Conservation (phyloP, 2,888 invertebrate species). For the Argyra leucocephala region DNA sequence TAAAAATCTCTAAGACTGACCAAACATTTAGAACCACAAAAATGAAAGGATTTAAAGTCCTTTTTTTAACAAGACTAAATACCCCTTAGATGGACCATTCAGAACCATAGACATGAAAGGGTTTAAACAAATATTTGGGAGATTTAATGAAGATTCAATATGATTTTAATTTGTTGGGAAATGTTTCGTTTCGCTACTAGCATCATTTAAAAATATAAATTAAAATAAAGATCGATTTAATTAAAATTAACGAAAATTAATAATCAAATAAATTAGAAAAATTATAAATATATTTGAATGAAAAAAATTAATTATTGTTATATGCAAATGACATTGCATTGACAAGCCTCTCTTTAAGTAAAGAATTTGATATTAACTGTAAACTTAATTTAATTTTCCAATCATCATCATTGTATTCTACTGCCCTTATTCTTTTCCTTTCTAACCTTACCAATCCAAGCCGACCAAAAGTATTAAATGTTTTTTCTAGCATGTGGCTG, state of each 20-base stretch:
- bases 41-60: too few relatives aligned
- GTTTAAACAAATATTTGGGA: too few relatives aligned
- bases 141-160: too few relatives aligned
- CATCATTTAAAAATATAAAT: neutral
- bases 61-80: too few relatives aligned
- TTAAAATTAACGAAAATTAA: neutral
- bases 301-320: conserved; percentile 35
- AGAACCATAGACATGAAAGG: too few relatives aligned
- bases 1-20: too few relatives aligned
- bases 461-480: too few relatives aligned
- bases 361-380: conserved; percentile 41
- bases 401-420: conserved; percentile 35
- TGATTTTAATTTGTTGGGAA: neutral
- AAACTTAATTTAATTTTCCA: conserved; percentile 44
- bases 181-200: conserved; percentile 1
- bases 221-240: neutral
- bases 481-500: too few relatives aligned
- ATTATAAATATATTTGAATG: neutral
- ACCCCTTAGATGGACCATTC: too few relatives aligned
- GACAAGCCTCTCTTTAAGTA: conserved; percentile 41
- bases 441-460: too few relatives aligned
- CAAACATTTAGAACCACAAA: too few relatives aligned
- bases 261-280: neutral
- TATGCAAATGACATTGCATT: conserved; percentile 43
- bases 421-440: too few relatives aligned